phyloP scores from a whole-genome alignment of 2,113 vertebrate species.

The Xenopus borealis region DNA sequence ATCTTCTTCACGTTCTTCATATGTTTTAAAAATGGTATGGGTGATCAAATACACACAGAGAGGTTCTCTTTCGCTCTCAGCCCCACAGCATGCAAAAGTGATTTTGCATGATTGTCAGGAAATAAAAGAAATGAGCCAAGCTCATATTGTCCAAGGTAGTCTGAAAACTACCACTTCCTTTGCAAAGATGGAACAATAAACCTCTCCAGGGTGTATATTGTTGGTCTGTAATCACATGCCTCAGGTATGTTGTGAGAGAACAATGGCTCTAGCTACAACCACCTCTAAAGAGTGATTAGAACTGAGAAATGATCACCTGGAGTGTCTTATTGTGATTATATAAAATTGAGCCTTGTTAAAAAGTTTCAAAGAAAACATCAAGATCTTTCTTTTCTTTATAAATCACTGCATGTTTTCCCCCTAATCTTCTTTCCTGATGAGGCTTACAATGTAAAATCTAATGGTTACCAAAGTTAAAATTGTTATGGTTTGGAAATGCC shows the following conservation, averaged over 20 bases:
- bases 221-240: constrained; percentile 32
- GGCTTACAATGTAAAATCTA: neutral
- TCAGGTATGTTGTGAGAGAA: constrained; percentile 37
- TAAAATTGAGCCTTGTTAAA: constrained; percentile 42
- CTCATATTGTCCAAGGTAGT: constrained; percentile 50
- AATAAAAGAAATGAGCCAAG: constrained; percentile 58
- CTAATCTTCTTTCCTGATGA: neutral
- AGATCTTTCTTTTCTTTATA: constrained; percentile 9
- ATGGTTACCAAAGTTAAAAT: neutral
- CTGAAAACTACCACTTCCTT: constrained; percentile 47
- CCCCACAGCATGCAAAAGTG: constrained; percentile 58
- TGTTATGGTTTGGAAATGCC: no score
- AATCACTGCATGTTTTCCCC: neutral
- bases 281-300: constrained; percentile 38
- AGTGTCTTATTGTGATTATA: constrained; percentile 37
- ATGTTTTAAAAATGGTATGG: constrained; percentile 41
- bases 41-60: constrained; percentile 57
- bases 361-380: constrained; percentile 32
- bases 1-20: neutral
- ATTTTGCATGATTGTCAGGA: constrained; percentile 54
- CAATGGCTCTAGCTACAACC: constrained; percentile 34
- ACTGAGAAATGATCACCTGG: constrained; percentile 39
- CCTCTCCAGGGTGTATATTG: constrained; percentile 31
- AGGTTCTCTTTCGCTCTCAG: constrained; percentile 37
- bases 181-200: constrained; percentile 32